Evolutionary conservation across 2,113 vertebrate genomes (phyloP).

Genomic region (Vulpes lagopus): DNA sequence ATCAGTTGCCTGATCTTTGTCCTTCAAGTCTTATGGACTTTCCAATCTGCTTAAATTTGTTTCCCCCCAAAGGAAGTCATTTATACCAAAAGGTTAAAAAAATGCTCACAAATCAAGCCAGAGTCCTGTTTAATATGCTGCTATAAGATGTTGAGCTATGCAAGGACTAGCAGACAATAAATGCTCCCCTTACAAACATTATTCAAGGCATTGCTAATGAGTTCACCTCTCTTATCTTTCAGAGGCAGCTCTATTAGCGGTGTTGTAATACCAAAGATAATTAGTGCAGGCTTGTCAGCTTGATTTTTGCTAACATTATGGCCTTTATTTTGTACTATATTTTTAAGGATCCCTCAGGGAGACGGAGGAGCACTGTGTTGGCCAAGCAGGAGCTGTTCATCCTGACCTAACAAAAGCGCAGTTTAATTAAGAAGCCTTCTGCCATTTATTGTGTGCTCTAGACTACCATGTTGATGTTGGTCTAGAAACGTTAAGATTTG

Average conservation of each 20-base stretch:
- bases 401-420: conserved; percentile 81
- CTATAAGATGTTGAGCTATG: conserved; percentile 56
- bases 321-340: conserved; percentile 81
- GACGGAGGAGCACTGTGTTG: conserved; percentile 63
- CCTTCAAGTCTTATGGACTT: background rate
- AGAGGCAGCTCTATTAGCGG: conserved; percentile 73
- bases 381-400: conserved; percentile 76
- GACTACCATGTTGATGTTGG: conserved; percentile 83
- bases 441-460: conserved; percentile 82
- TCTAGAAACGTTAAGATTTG: conserved; percentile 81
- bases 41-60: conserved; percentile 23
- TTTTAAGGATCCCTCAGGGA: conserved; percentile 80
- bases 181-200: conserved; percentile 71
- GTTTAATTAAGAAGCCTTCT: conserved; percentile 89
- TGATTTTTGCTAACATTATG: conserved; percentile 85
- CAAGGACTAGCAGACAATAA: conserved; percentile 60
- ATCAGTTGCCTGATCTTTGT: background rate
- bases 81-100: conserved; percentile 34
- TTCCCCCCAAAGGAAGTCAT: background rate
- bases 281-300: conserved; percentile 84
- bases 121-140: conserved; percentile 4
- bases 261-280: conserved; percentile 83
- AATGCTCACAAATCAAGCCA: conserved; percentile 45
- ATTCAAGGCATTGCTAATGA: conserved; percentile 77
- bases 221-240: conserved; percentile 79